Conservation (phyloP, 2,113 vertebrate genomes). For the Nematolebias whitei region DNA sequence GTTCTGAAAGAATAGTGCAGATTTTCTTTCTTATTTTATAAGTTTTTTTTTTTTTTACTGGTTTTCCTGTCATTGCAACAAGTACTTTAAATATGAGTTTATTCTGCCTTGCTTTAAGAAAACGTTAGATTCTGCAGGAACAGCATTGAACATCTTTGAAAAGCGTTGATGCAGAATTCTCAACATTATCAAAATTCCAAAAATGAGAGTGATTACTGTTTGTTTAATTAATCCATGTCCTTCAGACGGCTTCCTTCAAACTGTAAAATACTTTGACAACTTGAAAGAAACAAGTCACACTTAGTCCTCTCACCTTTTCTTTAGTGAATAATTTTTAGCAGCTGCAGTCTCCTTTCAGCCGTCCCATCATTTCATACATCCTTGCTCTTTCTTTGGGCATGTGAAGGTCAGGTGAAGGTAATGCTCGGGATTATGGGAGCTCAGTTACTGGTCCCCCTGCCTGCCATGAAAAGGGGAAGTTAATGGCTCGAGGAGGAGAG, state of each 20-base stretch:
- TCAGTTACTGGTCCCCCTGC: slow-evolving; percentile 66
- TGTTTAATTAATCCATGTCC: background rate
- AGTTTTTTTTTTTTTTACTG: too few species aligned
- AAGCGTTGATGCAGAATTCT: background rate
- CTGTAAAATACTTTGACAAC: background rate
- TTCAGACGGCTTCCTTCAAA: slow-evolving; percentile 14
- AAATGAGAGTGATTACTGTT: background rate
- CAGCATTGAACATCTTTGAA: background rate
- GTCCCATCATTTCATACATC: slow-evolving; percentile 45
- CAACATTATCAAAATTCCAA: slow-evolving; percentile 1
- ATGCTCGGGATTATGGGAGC: slow-evolving; percentile 76
- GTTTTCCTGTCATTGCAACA: too few species aligned
- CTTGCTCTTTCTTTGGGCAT: slow-evolving; percentile 62
- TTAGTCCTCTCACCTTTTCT: background rate
- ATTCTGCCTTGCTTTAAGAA: background rate
- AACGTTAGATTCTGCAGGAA: background rate
- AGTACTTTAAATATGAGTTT: background rate
- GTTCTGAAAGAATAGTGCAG: too few species aligned
- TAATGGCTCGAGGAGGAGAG: slow-evolving; percentile 79
- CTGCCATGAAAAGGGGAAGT: slow-evolving; percentile 78
- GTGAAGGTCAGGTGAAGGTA: slow-evolving; percentile 79
- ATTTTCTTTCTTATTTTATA: too few species aligned
- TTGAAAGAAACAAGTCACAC: slow-evolving; percentile 17
- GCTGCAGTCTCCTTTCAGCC: slow-evolving; percentile 39
- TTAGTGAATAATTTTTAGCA: slow-evolving; percentile 29